Conservation (phyloP, 2,888 invertebrate genomes). For the Bombylius discolor region DNA sequence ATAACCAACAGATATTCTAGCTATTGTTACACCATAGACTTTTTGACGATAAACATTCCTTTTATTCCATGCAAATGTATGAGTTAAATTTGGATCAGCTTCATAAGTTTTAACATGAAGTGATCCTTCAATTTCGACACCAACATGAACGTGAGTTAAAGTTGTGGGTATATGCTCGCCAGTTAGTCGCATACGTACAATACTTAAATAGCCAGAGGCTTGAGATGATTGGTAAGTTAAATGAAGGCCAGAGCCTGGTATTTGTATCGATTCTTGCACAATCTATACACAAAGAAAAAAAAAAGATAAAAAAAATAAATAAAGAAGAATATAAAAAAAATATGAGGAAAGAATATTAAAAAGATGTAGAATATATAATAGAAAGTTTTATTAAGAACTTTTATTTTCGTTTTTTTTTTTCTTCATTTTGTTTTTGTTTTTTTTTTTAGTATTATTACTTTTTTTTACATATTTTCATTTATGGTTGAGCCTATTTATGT, state of each 20-base stretch:
- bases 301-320: neutral
- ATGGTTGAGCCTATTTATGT: no score
- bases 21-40: conserved; percentile 79
- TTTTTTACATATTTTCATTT: no score
- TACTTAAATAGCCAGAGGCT: conserved; percentile 86
- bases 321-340: neutral
- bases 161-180: conserved; percentile 65
- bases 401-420: no score
- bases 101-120: conserved; percentile 86
- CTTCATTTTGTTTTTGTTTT: no score
- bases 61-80: conserved; percentile 97
- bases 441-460: no score
- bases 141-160: conserved; percentile 78
- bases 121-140: conserved; percentile 86
- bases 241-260: conserved; percentile 86
- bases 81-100: conserved; percentile 88
- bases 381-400: no score
- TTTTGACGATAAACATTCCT: conserved; percentile 95
- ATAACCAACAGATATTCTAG: conserved; percentile 85
- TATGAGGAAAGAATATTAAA: no score
- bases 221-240: conserved; percentile 93
- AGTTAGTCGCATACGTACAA: conserved; percentile 80
- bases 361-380: no score
- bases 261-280: conserved; percentile 88
- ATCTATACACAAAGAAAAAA: conserved; percentile 46